phyloP scores from a whole-genome alignment of 2,888 invertebrate genomes.

The Diplazon laetatorius region DNA sequence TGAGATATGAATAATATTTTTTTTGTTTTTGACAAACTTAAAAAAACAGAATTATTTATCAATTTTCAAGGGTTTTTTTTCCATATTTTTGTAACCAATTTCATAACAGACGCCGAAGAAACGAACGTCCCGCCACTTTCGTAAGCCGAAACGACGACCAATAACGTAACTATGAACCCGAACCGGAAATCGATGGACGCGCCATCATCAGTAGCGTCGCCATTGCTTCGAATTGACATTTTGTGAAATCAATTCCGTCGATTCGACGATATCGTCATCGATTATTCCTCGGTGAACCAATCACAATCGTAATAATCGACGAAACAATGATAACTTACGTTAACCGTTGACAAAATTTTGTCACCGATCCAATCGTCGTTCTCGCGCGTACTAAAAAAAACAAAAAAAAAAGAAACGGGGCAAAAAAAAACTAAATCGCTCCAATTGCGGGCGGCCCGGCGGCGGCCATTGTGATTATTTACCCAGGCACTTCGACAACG shows the following conservation, averaged over 20 bases:
- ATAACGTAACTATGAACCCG: too few relatives aligned
- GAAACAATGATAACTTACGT: neutral
- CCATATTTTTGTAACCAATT: too few relatives aligned
- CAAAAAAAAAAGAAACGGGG: too few relatives aligned
- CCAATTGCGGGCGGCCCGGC: neutral
- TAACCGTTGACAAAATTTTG: neutral
- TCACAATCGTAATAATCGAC: neutral
- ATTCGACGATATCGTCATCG: neutral
- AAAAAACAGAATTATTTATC: neutral
- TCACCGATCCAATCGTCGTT: neutral
- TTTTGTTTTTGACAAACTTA: neutral
- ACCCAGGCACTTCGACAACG: constrained; percentile 13
- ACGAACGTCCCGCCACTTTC: too few relatives aligned
- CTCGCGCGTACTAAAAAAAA: neutral
- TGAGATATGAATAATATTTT: neutral
- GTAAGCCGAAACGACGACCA: too few relatives aligned
- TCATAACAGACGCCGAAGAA: too few relatives aligned
- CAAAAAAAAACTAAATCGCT: neutral
- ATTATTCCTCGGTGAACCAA: neutral
- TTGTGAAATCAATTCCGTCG: constrained; percentile 1
- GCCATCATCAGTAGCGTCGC: constrained; percentile 8
- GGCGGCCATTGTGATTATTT: constrained; percentile 55
- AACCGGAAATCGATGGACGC: constrained; percentile 23
- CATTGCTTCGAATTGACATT: constrained; percentile 33
- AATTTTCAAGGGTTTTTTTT: neutral